Evolutionary conservation across 2,888 invertebrate genomes (phyloP), one percentile per base, ranked within the genome.

Genomic region (Catocala nupta): DNA sequence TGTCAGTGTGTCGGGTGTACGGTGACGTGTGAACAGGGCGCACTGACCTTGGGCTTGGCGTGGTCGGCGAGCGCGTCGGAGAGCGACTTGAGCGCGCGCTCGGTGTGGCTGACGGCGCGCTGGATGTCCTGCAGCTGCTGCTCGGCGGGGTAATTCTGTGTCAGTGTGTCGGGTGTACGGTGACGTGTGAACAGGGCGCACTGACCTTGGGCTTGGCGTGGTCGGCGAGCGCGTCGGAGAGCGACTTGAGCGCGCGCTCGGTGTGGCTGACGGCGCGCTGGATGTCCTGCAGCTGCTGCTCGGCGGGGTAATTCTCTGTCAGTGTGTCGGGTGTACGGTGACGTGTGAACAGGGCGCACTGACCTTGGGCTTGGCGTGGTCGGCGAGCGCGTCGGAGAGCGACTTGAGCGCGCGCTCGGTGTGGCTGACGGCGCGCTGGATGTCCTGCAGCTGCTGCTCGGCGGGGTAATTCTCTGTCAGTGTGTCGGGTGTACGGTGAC

Each of bases 141-240:
- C 90, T 99, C 99, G 81, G 96, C 96, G 0, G 99, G 99, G 95
- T 99, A 99, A n/a, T n/a, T n/a, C n/a, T n/a, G n/a, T n/a, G n/a
- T n/a, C n/a, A n/a, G 98, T 96, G 92, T 99, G 44, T 34, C 34
- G 42, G n/a, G 25, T 34, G 10, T 58, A 88, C 25, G 25, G 25
- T 25, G 25, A 25, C 25, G 25, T 25, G 25, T 25, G 25, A 1
- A 25, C 25, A 1, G 25, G 25, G 25, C 25, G 25, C 25, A 25
- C 25, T 25, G 25, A 25, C 90, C 89, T 90, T 91, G 57, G 90
- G 86, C 61, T 77, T 80, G 73, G 92, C 90, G 52, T 79, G 81
- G 64, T 97, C 97, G 3, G 97, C 96, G 80, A 98, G 95, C 67
- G 97, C 95, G 91, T 99, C 99, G 0, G 99, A 98, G 5, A 99